These are phyloP conservation scores for Watsonalla binaria DNA, from an alignment of 2,888 invertebrate species.

Conservation along the genomic window DNA sequence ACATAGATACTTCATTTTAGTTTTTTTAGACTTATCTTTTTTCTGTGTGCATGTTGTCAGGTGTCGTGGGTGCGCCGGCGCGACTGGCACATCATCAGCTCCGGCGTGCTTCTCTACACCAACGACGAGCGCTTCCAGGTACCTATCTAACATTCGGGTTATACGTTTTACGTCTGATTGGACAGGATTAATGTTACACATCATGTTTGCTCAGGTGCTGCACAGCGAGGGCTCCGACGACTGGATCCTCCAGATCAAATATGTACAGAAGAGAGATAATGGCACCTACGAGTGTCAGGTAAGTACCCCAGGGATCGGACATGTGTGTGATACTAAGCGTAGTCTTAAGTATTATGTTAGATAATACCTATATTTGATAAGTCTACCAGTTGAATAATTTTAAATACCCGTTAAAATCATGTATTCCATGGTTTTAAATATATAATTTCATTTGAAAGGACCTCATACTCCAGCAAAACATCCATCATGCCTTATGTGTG, in stretches of 20 bases:
- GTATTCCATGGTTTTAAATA: too few species aligned
- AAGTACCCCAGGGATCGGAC: neutral
- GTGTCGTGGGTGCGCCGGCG: conserved; percentile 95
- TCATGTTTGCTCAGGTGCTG: conserved; percentile 66
- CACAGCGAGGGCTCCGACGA: conserved; percentile 93
- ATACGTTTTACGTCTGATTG: neutral
- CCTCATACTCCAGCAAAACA: too few species aligned
- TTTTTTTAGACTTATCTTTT: too few species aligned
- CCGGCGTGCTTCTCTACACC: conserved; percentile 93
- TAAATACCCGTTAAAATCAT: too few species aligned
- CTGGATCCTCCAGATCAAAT: conserved; percentile 95
- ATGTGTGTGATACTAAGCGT: too few species aligned
- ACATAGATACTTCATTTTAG: too few species aligned
- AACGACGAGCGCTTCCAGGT: conserved; percentile 91
- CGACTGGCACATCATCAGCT: conserved; percentile 96
- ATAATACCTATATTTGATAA: too few species aligned
- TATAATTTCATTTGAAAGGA: too few species aligned
- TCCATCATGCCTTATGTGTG: neutral
- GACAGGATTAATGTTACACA: neutral
- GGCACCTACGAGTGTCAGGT: conserved; percentile 96
- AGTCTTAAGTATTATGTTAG: too few species aligned
- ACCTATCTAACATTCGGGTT: neutral
- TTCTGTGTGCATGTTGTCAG: conserved; percentile 69
- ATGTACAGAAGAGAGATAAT: conserved; percentile 93
- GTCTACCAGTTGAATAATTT: too few species aligned